A percentile compares a stretch with the other conserved stretches of the same genome.
Conservation (phyloP, 2,113 vertebrate genomes). For the Chlorodrepanis virens region DNA sequence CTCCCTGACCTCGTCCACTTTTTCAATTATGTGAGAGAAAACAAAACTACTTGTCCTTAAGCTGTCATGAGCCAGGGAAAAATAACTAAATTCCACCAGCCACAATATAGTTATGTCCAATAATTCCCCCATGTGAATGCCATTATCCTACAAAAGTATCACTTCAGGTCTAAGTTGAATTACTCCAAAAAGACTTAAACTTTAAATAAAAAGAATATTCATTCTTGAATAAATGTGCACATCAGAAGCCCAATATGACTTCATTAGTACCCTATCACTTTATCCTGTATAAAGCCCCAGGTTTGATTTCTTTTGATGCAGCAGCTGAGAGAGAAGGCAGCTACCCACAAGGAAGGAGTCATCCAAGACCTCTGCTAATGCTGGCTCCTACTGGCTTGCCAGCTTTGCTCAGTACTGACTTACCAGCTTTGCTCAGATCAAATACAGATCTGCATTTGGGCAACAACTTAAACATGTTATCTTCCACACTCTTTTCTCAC, state of each 20-base stretch:
- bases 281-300: not conserved
- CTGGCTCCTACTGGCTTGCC: not conserved
- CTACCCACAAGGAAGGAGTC: not conserved
- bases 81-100: not conserved
- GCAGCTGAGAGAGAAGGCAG: not conserved
- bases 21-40: not conserved
- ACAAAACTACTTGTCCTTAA: not conserved
- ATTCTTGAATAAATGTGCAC: not conserved
- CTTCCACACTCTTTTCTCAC: not conserved
- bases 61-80: not conserved
- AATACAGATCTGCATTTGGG: rapidly evolving
- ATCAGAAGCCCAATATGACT: not conserved
- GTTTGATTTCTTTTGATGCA: not conserved
- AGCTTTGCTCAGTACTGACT: not conserved
- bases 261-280: not conserved
- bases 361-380: not conserved
- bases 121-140: not conserved
- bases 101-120: not conserved
- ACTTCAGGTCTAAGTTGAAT: not conserved
- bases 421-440: not conserved
- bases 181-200: not conserved
- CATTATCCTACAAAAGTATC: not conserved
- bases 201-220: not conserved
- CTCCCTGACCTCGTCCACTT: not conserved
- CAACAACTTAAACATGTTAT: not conserved